Evolutionary conservation across 2,113 vertebrate genomes (phyloP).

Genomic region (Copsychus sechellarum): DNA sequence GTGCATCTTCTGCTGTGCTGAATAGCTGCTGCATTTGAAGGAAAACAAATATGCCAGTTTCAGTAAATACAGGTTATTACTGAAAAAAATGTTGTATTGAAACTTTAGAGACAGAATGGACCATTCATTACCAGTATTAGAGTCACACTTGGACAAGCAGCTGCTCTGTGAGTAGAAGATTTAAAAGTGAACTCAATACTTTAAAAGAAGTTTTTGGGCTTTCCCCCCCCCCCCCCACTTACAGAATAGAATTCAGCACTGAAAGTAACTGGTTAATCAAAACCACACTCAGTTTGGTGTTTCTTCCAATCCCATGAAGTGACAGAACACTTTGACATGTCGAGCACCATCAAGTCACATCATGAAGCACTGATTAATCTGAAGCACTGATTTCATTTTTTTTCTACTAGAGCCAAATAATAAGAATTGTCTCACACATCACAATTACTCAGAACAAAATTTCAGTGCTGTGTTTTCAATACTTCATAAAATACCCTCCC

Average conservation of each 20-base stretch:
- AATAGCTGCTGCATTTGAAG: background rate
- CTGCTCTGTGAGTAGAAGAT: conserved; percentile 29
- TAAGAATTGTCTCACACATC: background rate
- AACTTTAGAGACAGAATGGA: conserved; percentile 29
- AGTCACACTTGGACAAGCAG: conserved; percentile 32
- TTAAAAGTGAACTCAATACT: conserved; percentile 13
- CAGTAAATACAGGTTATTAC: conserved; percentile 52
- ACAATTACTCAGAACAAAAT: background rate
- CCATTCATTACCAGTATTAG: conserved; percentile 18
- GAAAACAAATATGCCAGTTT: background rate
- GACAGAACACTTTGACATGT: background rate
- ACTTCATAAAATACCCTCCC: background rate
- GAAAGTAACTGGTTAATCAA: background rate
- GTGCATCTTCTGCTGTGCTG: background rate
- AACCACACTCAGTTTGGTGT: background rate
- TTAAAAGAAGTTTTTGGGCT: conserved; percentile 35
- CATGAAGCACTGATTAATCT: background rate
- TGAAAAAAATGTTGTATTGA: conserved; percentile 3
- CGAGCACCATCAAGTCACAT: background rate
- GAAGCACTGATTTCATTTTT: background rate
- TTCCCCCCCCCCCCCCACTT: background rate
- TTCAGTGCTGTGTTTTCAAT: background rate
- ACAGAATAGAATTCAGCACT: background rate
- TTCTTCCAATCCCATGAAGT: background rate
- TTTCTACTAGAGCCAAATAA: background rate